These are phyloP conservation scores for Campoplex capitator DNA, from an alignment of 2,888 invertebrate species.

Conservation along the genomic window DNA sequence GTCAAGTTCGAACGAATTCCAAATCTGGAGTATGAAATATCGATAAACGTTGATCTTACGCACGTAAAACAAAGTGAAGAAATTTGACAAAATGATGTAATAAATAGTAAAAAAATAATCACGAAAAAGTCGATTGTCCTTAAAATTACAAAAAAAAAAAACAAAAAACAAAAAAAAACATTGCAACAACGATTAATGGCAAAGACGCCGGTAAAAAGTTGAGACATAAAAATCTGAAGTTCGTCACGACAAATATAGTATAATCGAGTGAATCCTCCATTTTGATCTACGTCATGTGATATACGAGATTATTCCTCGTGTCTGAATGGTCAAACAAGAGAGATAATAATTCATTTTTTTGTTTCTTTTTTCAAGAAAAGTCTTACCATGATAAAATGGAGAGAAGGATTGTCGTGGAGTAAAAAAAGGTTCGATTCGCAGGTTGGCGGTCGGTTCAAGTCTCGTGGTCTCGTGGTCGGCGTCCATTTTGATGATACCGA, in stretches of 20 bases:
- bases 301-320: constrained; percentile 32
- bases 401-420: neutral
- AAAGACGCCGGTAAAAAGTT: neutral
- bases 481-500: constrained; percentile 67
- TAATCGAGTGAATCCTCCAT: constrained; percentile 33
- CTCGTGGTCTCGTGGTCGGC: constrained; percentile 57
- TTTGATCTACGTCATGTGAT: constrained; percentile 30
- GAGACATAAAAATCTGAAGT: neutral
- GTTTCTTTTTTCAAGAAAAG: constrained; percentile 2
- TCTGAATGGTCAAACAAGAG: neutral
- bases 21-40: neutral
- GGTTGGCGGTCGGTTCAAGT: neutral
- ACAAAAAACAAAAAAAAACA: neutral
- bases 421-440: constrained; percentile 13
- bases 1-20: neutral
- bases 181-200: neutral
- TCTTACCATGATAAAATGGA: constrained; percentile 46
- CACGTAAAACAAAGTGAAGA: neutral
- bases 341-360: neutral
- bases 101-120: neutral
- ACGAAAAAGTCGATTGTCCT: neutral
- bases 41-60: neutral
- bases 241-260: neutral
- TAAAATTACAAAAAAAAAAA: neutral
- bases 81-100: too few relatives aligned